These are phyloP conservation scores for Arctocebus calabarensis DNA, from an alignment of 2,797 vertebrate genomes.

Conservation along the genomic window DNA sequence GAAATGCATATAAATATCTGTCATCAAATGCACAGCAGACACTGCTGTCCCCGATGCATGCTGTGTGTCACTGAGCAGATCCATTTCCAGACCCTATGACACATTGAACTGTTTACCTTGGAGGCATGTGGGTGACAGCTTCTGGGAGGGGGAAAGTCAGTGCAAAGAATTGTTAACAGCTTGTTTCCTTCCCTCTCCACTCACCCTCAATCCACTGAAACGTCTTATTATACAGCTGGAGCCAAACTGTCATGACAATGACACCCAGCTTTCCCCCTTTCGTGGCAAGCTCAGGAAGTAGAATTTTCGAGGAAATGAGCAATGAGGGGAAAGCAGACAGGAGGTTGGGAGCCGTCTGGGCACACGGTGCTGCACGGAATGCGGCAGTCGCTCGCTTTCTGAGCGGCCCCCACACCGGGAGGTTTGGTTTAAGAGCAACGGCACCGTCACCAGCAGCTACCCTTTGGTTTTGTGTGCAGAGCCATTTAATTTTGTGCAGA, in stretches of 20 bases:
- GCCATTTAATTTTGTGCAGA: background rate
- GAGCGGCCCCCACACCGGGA: background rate
- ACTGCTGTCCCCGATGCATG: fast-evolving
- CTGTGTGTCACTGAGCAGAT: background rate
- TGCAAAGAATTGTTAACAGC: background rate
- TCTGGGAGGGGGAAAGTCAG: background rate
- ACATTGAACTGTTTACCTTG: background rate
- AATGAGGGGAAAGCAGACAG: background rate
- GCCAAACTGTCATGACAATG: background rate
- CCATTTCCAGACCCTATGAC: background rate
- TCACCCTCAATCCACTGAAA: background rate
- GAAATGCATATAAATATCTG: background rate
- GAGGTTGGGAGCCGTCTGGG: background rate
- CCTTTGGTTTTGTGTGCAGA: background rate
- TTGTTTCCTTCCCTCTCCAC: background rate
- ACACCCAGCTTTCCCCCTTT: background rate
- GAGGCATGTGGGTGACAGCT: background rate
- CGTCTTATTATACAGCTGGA: background rate
- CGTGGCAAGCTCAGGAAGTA: background rate
- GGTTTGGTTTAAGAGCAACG: background rate
- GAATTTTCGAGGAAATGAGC: background rate
- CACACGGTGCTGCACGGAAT: fast-evolving
- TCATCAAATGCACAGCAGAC: too few relatives aligned
- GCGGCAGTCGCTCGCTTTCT: too few relatives aligned
- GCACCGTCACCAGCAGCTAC: background rate